phyloP scores from a whole-genome alignment of 2,113 vertebrate genomes.

The Psephotus haematonotus region DNA sequence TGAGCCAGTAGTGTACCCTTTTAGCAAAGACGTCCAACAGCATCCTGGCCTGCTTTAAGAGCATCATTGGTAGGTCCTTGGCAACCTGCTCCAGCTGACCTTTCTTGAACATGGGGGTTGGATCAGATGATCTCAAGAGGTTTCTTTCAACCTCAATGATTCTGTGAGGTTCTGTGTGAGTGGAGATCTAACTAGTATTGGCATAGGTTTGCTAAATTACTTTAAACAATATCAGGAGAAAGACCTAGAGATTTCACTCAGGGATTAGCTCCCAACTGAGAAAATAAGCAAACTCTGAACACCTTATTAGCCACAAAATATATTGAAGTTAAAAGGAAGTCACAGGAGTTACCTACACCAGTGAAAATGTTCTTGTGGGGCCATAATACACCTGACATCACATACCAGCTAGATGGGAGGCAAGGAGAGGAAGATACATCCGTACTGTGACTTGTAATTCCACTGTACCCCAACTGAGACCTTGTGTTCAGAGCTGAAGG shows the following conservation, averaged over 20 bases:
- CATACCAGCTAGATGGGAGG: neutral
- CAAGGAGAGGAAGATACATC: neutral
- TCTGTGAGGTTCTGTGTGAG: neutral
- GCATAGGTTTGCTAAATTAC: neutral
- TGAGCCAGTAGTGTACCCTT: neutral
- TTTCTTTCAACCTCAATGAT: neutral
- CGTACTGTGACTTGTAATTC: neutral
- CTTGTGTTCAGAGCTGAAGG: neutral
- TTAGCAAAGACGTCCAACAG: neutral
- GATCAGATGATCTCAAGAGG: neutral
- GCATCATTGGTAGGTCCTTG: neutral
- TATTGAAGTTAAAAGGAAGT: neutral
- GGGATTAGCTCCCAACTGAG: neutral
- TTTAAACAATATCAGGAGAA: neutral
- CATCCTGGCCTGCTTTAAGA: neutral
- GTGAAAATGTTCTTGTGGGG: neutral
- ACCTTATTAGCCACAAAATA: neutral
- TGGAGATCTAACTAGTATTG: neutral
- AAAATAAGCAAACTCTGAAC: neutral
- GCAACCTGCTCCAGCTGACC: neutral
- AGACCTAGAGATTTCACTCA: neutral
- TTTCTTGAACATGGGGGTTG: neutral
- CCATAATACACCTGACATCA: neutral
- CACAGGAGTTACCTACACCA: neutral
- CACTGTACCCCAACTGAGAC: neutral